Conservation (phyloP, 2,888 invertebrate genomes). For the Prionchulus punctatus region DNA sequence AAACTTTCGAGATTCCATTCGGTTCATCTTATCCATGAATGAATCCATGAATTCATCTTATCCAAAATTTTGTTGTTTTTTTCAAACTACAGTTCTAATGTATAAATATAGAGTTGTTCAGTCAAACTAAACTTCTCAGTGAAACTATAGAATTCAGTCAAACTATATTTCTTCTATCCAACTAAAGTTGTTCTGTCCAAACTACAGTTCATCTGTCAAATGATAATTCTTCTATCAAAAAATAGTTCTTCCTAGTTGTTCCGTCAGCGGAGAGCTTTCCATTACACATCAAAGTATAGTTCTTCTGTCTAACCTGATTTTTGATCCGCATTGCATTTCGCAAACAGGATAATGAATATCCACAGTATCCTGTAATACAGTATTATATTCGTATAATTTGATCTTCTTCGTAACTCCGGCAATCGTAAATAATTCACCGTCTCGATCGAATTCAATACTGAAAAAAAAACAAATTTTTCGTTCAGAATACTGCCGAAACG, state of each 20-base stretch:
- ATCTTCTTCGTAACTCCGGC: slow-evolving; percentile 86
- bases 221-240: neutral
- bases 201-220: neutral
- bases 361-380: slow-evolving; percentile 64
- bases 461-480: slow-evolving; percentile 13
- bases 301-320: slow-evolving; percentile 50
- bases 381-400: slow-evolving; percentile 65
- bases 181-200: neutral
- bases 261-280: neutral
- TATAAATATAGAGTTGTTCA: too few species aligned
- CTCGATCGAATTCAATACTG: slow-evolving; percentile 87
- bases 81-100: too few species aligned
- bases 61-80: too few species aligned
- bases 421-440: slow-evolving; percentile 83
- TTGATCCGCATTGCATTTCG: slow-evolving; percentile 72
- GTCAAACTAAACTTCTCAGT: too few species aligned
- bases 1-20: neutral
- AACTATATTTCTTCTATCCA: neutral
- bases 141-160: neutral
- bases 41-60: too few species aligned
- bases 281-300: too few species aligned
- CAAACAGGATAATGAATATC: slow-evolving; percentile 79
- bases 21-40: too few species aligned
- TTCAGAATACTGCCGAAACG: neutral
- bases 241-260: neutral